phyloP scores from a whole-genome alignment of 2,113 vertebrate species.

The Grallaria varia region DNA sequence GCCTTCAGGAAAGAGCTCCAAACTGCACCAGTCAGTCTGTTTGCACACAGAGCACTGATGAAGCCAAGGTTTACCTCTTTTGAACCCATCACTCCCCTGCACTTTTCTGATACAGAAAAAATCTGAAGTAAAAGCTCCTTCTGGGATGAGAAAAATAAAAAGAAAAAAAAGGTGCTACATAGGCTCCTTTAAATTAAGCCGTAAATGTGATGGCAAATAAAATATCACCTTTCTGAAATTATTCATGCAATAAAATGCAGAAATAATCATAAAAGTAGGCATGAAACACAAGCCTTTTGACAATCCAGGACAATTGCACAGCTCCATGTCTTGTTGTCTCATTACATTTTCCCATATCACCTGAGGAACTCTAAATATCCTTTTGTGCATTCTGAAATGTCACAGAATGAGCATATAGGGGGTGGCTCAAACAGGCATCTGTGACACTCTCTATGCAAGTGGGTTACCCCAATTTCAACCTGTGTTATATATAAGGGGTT shows the following conservation, averaged over 20 bases:
- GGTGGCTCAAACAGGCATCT: neutral
- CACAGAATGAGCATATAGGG: neutral
- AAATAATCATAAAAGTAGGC: neutral
- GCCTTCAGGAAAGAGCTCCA: neutral
- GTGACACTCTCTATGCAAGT: neutral
- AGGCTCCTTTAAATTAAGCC: neutral
- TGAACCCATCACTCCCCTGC: neutral
- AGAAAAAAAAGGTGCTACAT: neutral
- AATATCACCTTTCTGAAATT: neutral
- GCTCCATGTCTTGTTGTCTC: neutral
- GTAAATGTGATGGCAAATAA: neutral
- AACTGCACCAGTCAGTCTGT: neutral
- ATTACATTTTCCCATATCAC: fast-evolving
- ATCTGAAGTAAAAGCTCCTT: neutral
- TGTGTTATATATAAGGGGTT: neutral
- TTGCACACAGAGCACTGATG: neutral
- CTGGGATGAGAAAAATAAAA: neutral
- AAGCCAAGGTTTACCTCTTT: neutral
- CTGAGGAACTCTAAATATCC: neutral
- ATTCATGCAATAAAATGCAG: neutral
- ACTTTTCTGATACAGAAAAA: neutral
- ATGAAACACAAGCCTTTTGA: neutral
- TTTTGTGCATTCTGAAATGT: neutral
- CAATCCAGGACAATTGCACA: neutral
- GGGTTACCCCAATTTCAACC: neutral